phyloP scores from a whole-genome alignment of 2,797 vertebrate genomes.

The Meriones psammophilus region DNA sequence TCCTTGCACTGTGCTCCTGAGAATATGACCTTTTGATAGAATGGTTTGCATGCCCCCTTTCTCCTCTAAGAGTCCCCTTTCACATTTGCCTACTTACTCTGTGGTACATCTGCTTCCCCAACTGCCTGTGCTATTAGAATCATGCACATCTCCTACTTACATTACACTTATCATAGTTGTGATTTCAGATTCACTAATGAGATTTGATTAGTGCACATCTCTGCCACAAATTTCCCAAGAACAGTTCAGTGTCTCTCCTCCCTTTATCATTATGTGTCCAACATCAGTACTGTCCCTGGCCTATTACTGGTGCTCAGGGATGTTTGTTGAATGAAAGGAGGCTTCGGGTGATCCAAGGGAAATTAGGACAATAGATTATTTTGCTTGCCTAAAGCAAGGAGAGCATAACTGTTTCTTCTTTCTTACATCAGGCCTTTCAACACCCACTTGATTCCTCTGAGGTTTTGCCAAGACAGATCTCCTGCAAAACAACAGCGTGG shows the following conservation, averaged over 20 bases:
- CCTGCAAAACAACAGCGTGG: neutral
- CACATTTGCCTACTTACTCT: neutral
- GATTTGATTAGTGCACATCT: neutral
- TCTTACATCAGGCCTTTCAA: slow-evolving; percentile 50
- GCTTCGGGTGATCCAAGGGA: neutral
- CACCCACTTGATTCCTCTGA: slow-evolving; percentile 39
- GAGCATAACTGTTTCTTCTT: slow-evolving; percentile 50
- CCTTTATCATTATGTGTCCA: neutral
- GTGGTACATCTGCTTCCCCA: neutral
- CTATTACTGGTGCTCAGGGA: neutral
- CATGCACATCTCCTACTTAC: neutral
- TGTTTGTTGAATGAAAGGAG: neutral
- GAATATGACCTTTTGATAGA: neutral
- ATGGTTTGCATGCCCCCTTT: neutral
- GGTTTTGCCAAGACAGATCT: slow-evolving; percentile 58
- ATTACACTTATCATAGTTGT: neutral
- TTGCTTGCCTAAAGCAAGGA: slow-evolving; percentile 15
- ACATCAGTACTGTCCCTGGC: neutral
- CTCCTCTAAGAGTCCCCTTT: neutral
- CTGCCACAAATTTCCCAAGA: neutral
- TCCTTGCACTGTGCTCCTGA: neutral
- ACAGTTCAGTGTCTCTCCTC: neutral
- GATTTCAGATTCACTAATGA: neutral
- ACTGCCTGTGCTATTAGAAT: neutral
- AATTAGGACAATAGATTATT: slow-evolving; percentile 36